Base-by-base conservation (phyloP, 2,888 invertebrate species). In the Nephrotoma guestfalica region DNA sequence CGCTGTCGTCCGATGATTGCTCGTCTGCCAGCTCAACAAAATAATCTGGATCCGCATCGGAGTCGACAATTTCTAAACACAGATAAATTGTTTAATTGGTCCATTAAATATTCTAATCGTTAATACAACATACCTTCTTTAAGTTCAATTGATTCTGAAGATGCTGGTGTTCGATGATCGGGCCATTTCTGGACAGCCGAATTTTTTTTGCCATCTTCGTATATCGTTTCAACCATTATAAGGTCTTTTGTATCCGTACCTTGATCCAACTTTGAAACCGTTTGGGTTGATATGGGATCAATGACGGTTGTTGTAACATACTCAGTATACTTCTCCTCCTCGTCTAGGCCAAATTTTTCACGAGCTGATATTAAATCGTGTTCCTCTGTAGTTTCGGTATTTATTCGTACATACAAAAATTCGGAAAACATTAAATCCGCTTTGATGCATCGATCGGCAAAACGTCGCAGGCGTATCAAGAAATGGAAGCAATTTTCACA, bases 171-270 rank as follows among this genome's bases (percentile, higher is more conserved):
- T n/a, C 71, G 71, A 11, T 71, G 30, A 30, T 71, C 71, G 6
- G 2, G 2, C 71, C 71, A 71, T 30, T 71, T 71, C 11, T 71
- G 71, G 3, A 51, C 15, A 18, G 30, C 0, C 18, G 71, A 71
- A 71, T 9, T 71, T 71, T 30, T 71, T 71, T 71, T 30, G 30
- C 71, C 71, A 71, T 71, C 71, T 30, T 71, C 71, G 71, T 9
- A 71, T 71, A 30, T 71, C 30, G 71, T 30, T 45, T 40, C 71
- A 7, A 71, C 71, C 2, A 71, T 9, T 57, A 86, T 43, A 11
- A 88, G 51, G 45, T 88, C 88, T 5, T 47, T 57, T 9, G 88
- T 88, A 45, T 87, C 87, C 13, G 88, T 88, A 9, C 86, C 57
- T 86, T 87, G 87, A 85, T 88, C 87, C 4, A 86, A 57, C 41